Base-by-base conservation (phyloP, 2,113 vertebrate species). In the Axis porcinus region DNA sequence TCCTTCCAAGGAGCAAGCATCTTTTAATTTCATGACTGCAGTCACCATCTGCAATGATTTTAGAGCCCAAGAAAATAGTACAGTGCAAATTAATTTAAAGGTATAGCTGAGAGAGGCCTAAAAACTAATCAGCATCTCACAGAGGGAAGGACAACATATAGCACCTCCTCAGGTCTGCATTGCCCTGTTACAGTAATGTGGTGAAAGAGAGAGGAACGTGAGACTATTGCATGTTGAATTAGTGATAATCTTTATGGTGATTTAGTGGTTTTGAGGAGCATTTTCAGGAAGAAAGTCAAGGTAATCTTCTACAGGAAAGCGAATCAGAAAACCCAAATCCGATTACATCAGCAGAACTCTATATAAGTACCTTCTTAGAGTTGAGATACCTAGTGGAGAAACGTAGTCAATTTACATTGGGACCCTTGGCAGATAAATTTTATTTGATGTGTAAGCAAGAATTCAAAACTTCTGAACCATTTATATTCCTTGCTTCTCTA, bases 391-490 rank as follows among this genome's bases (percentile, higher is more conserved):
- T 47, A 86, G 54, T 43, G 17, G 54, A 96, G 64, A 78, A 94
- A 76, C 52, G 52, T 36, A 81, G 36, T 90, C 45, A 36, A 2
- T 84, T 86, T 89, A 21, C 43, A 19, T 43, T 43, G 55, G 67
- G 40, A 70, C 14, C 3, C 52, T 36, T 52, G 40, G 74, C 64
- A 86, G 85, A 54, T 67, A 25, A 86, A n/a, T 89, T 50, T 76
- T 58, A 54, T 76, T 92, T 97, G 15, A 62, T 90, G 47, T 79
- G 60, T 58, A 67, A 82, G 36, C 50, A 91, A 84, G 54, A 36
- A 96, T 67, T 74, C 36, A 84, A 52, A 89, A 89, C 36, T 91
- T 94, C 36, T 83, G 11, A 97, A 91, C 45, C 89, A 62, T 89
- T 86, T 90, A 17, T 85, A 86, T 33, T 50, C 43, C 40, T 58